Base-by-base conservation (phyloP, 2,888 invertebrate species). In the Congeria kusceri region DNA sequence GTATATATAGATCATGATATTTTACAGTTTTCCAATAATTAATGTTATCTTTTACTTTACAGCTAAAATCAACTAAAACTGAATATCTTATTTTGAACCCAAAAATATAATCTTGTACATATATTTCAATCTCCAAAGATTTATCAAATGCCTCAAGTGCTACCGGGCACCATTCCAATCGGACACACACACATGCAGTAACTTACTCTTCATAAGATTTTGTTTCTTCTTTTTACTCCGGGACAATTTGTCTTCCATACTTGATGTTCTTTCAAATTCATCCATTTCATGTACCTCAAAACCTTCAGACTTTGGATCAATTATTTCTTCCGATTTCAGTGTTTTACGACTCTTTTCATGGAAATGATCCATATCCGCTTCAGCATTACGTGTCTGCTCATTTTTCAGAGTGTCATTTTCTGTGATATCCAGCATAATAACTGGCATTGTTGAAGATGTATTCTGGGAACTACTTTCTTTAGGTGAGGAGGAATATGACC, bases 381-480 rank as follows among this genome's bases (percentile, higher is more conserved):
- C 53, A 53, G 53, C 2, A 23, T 9, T 25, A 23, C 13, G 9
- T 1, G 25, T 9, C 20, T 49, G n/a, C 18, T 23, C 9, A n/a
- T 25, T 53, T 53, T 53, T 20, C 53, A 53, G 20, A 25, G 53
- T 15, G 23, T 20, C 53, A 53, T 4, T 58, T 44, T 44, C 64
- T 20, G 65, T 64, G 28, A 72, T 72, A 58, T 72, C 71, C n/a
- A 72, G 29, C 28, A 67, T 11, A 46, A 75, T 58, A 25, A 75
- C 59, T 32, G 75, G 75, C 32, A 69, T 69, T 18, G 68, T 58
- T 13, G 74, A 75, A 9, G 57, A 53, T 23, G 67, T 57, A 32
- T 59, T 47, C 29, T 47, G 29, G 63, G 75, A 75, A 65, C 69
- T 75, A 75, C 64, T 75, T 69, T 69, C 75, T 75, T 75, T 75